Conservation (phyloP, 2,113 vertebrate genomes). For the Apodemus speciosus region DNA sequence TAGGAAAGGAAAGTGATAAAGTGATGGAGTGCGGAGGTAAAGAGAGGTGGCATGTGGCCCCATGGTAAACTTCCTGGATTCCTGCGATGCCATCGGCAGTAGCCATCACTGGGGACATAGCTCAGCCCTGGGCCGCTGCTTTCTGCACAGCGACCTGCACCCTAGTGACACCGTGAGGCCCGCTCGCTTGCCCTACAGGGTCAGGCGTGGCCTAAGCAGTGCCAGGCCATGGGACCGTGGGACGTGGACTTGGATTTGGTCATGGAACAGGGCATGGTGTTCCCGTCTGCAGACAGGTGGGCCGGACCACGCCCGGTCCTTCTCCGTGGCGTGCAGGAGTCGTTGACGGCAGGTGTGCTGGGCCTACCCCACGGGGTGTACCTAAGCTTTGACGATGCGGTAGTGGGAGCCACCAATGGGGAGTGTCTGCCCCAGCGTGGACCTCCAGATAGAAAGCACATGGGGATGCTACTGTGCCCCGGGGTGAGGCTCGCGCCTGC, state of each 20-base stretch:
- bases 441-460: accelerated
- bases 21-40: not conserved
- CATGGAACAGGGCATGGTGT: not conserved
- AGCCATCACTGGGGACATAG: not conserved
- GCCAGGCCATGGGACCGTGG: accelerated
- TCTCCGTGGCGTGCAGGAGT: not conserved
- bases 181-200: accelerated
- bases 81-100: not conserved
- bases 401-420: not conserved
- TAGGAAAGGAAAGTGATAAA: no score
- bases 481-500: not conserved
- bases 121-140: not conserved
- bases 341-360: accelerated
- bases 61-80: not conserved
- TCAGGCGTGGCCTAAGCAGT: accelerated
- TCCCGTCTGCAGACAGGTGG: accelerated
- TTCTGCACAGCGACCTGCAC: not conserved
- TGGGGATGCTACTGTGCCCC: accelerated
- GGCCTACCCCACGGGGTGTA: accelerated
- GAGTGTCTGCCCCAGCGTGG: not conserved
- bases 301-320: no score
- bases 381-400: not conserved
- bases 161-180: not conserved
- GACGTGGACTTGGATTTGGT: not conserved
- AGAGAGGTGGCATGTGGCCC: not conserved